Evolutionary conservation across 2,888 invertebrate genomes (phyloP), one percentile per base, ranked within the genome.

Genomic region (Drosophila fulvimacula): DNA sequence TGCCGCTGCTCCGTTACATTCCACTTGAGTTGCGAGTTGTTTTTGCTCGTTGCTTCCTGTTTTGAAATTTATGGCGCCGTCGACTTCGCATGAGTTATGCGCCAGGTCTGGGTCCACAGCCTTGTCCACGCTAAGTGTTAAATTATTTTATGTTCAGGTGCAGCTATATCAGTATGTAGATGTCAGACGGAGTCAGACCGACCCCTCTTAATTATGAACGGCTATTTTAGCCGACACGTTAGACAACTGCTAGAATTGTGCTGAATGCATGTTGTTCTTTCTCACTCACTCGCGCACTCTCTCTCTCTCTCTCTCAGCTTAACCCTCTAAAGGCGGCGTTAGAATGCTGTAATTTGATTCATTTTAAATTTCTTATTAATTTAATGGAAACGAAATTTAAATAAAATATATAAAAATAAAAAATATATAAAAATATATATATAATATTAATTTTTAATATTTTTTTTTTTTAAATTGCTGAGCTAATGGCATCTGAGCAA

Each of bases 31-130:
- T 77, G 74, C 49, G 57, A 70, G 76, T 70, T 79, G 79, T 76
- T 74, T 77, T 80, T 60, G 69, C 79, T 74, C 70, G 76, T 68
- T 81, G 83, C 80, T 79, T 88, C 72, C 77, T 82, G 87, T 75
- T 80, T 80, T 84, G 79, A 90, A 88, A 87, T 90, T 90, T 89
- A 90, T 90, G 88, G 84, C 82, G 72, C 81, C 82, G 86, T 66
- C 76, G 78, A 69, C 78, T 71, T 74, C 73, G 76, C 77, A 88
- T 88, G 89, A 88, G 89, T 89, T 88, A 88, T 88, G 84, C 73
- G 74, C 52, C 49, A 19, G 27, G 5, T 7, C 27, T 41, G 48
- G 19, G 56, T 55, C 55, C 49, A 51, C 51, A 39, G 21, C 55
- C 61, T 27, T 55, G 73, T 62, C 67, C 78, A 74, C 79, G 76